These are phyloP conservation scores for Drosophila albomicans DNA, from an alignment of 1,140 invertebrate genomes.

Conservation along the genomic window DNA sequence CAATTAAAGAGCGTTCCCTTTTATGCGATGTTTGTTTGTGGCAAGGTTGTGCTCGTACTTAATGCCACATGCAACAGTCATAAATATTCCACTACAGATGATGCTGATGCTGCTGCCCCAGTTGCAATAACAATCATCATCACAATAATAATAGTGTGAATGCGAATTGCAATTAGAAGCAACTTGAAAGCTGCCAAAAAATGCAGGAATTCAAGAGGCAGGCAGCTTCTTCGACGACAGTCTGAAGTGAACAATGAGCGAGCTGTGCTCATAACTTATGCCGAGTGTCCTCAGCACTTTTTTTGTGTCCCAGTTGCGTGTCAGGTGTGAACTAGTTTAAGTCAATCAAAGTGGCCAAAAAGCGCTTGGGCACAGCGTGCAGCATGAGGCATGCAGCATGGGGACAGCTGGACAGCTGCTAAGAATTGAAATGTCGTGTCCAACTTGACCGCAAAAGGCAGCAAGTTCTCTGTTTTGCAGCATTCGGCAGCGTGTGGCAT, in stretches of 20 bases:
- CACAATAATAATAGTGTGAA: conserved; percentile 15
- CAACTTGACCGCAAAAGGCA: conserved; percentile 76
- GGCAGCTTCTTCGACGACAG: conserved; percentile 1
- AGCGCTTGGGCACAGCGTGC: conserved; percentile 52
- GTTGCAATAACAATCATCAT: conserved; percentile 2
- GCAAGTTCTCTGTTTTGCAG: conserved; percentile 3
- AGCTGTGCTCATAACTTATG: conserved; percentile 43
- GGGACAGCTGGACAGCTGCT: conserved; percentile 8
- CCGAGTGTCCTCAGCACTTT: conserved; percentile 11
- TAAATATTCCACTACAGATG: conserved; percentile 26
- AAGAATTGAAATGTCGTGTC: conserved; percentile 33
- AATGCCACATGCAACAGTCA: conserved; percentile 24
- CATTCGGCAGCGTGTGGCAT: conserved; percentile 32
- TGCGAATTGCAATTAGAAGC: conserved; percentile 10
- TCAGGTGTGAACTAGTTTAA: conserved; percentile 74
- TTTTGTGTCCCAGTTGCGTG: conserved; percentile 28
- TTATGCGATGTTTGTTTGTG: conserved; percentile 8
- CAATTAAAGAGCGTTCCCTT: not conserved
- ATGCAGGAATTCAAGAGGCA: conserved; percentile 13
- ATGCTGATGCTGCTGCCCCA: not conserved
- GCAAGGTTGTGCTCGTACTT: conserved; percentile 4
- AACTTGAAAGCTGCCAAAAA: conserved; percentile 9
- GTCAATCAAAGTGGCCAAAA: conserved; percentile 65
- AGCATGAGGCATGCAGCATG: conserved; percentile 14
- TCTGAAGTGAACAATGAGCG: conserved; percentile 3